Base-by-base conservation (phyloP, 2,888 invertebrate species). In the Harpalus rufipes region DNA sequence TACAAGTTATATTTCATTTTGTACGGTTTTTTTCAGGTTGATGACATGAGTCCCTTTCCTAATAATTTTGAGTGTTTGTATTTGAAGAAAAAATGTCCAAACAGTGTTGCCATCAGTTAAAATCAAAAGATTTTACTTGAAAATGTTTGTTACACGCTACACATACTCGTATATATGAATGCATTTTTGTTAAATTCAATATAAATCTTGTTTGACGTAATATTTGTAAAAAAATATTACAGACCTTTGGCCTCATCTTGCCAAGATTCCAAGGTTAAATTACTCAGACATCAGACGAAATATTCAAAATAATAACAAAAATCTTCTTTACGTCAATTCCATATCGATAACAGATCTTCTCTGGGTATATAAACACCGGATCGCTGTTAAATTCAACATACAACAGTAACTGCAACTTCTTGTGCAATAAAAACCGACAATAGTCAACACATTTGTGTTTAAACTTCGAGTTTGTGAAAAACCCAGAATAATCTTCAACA, bases 401-500 rank as follows among this genome's bases (percentile, higher is more conserved):
- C 21, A 63, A 63, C 7, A 8, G 21, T 21, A 10, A 21, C 21
- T 0, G 8, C 16, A 61, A 63, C 25, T 21, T 44, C 10, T 44
- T 44, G 44, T 51, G 44, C 59, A 16, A 59, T 1, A 59, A 5
- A 32, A 56, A 6, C 18, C 21, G 21, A 21, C 21, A 21, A 21
- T 21, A 21, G n/a, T n/a, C n/a, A 16, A 59, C 8, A 59, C 6
- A 16, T 16, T 59, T 18, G 8, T 59, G 8, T n/a, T 4, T 2
- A 16, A 6, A 8, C 18, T 16, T 63, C 25, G 12, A 63, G 6
- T 18, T 63, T 25, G 8, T 25, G 25, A 2, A 25, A 1, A 63
- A 8, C 25, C 5, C 63, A 51, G 10, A 65, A 32, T 2, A 32
- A 32, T 25, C 32, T 32, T 32, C 32, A 32, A 32, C 86, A 90